These are phyloP conservation scores for Chelon labrosus DNA, from an alignment of 2,797 vertebrate genomes.

Conservation along the genomic window DNA sequence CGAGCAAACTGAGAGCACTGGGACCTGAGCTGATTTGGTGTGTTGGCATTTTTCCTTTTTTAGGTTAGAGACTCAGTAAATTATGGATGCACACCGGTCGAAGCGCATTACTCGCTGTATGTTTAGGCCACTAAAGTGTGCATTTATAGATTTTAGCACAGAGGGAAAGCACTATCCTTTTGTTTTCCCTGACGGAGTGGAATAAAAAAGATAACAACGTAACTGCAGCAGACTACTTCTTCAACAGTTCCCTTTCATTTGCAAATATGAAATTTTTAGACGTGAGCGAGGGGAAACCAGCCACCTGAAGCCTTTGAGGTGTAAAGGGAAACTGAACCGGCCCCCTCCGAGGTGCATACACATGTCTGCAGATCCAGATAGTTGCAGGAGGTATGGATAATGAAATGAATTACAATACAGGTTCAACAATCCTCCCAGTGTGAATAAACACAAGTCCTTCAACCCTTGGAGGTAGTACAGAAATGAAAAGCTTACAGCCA, in stretches of 20 bases:
- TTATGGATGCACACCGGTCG: too few relatives aligned
- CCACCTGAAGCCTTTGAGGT: conserved; percentile 24
- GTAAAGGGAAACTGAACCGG: background rate
- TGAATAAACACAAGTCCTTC: conserved; percentile 43
- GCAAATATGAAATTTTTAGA: background rate
- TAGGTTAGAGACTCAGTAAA: too few relatives aligned
- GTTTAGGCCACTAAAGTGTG: too few relatives aligned
- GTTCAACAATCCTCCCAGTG: conserved; percentile 26
- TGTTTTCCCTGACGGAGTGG: too few relatives aligned
- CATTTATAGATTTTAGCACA: too few relatives aligned
- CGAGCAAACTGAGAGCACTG: too few relatives aligned
- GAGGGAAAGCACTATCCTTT: too few relatives aligned
- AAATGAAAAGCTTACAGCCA: conserved; percentile 24
- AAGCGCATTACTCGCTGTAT: too few relatives aligned
- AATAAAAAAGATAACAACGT: too few relatives aligned
- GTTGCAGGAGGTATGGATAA: conserved; percentile 38
- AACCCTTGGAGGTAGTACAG: conserved; percentile 30
- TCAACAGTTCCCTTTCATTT: background rate
- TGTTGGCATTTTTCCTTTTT: too few relatives aligned
- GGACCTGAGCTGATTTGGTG: too few relatives aligned
- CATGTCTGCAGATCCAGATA: conserved; percentile 50
- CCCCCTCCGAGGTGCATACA: conserved; percentile 15
- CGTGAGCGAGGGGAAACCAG: conserved; percentile 10
- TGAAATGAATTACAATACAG: conserved; percentile 41
- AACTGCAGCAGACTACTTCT: background rate